phyloP scores from a whole-genome alignment of 2,888 invertebrate genomes.

The Trachelus troglodyta region DNA sequence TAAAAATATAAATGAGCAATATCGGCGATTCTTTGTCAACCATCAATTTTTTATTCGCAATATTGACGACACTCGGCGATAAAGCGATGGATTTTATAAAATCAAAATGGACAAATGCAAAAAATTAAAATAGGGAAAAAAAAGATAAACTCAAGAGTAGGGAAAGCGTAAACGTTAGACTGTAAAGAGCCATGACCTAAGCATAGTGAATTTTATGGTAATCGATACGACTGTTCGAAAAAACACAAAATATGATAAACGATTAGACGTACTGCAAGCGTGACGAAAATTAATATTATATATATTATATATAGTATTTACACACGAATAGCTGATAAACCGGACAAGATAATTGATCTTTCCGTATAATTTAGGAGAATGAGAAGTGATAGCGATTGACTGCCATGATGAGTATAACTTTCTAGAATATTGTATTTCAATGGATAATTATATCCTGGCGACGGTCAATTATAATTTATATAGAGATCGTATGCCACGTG shows the following conservation, averaged over 20 bases:
- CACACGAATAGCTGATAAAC: neutral
- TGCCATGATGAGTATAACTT: neutral
- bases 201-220: slow-evolving; percentile 37
- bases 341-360: neutral
- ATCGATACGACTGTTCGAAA: neutral
- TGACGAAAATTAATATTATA: neutral
- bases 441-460: neutral
- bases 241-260: neutral
- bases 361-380: neutral
- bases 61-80: neutral
- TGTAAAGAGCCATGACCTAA: slow-evolving; percentile 38
- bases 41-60: neutral
- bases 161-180: slow-evolving; percentile 24
- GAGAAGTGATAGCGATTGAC: neutral
- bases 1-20: neutral
- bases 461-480: neutral
- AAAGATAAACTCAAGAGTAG: neutral
- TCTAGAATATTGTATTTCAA: neutral
- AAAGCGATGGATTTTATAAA: neutral
- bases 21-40: neutral
- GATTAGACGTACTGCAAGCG: neutral
- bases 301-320: neutral
- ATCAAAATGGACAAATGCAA: neutral
- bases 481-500: neutral
- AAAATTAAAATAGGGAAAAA: neutral